phyloP scores from a whole-genome alignment of 2,113 vertebrate species.

The Fregata magnificens region DNA sequence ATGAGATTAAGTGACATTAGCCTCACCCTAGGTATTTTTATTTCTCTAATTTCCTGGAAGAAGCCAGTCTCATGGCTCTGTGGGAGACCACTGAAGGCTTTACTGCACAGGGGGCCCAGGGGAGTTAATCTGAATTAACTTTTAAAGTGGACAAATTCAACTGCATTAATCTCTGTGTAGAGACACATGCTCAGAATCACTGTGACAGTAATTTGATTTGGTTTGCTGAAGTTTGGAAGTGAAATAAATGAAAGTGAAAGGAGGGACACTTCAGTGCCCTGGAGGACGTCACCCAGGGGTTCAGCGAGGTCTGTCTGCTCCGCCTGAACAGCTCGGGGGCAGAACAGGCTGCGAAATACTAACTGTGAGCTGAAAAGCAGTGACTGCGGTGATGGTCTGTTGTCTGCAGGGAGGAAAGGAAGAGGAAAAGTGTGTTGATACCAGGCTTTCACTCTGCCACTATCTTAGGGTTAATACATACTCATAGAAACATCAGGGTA shows the following conservation, averaged over 20 bases:
- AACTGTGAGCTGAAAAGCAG: not conserved
- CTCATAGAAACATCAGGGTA: not conserved
- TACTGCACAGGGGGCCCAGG: not conserved
- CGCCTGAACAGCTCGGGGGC: fast-evolving
- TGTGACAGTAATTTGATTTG: not conserved
- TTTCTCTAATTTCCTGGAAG: not conserved
- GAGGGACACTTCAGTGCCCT: not conserved
- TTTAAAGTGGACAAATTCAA: not conserved
- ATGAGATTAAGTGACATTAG: not conserved
- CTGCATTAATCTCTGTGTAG: not conserved
- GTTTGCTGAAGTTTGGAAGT: not conserved
- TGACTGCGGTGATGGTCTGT: not conserved
- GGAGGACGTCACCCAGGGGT: not conserved
- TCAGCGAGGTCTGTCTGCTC: not conserved
- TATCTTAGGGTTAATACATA: not conserved
- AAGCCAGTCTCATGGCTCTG: not conserved
- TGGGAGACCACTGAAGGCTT: not conserved
- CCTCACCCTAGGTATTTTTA: not conserved
- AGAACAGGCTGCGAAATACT: not conserved
- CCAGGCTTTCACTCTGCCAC: not conserved
- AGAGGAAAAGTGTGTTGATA: not conserved
- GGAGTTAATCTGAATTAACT: not conserved
- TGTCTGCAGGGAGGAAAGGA: not conserved
- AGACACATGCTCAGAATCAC: not conserved
- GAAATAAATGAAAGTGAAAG: not conserved